Percentiles rank a stretch among this genome's conserved stretches.
Evolutionary conservation across 2,888 invertebrate genomes (phyloP).

Genomic region (Leptopilina syphax): DNA sequence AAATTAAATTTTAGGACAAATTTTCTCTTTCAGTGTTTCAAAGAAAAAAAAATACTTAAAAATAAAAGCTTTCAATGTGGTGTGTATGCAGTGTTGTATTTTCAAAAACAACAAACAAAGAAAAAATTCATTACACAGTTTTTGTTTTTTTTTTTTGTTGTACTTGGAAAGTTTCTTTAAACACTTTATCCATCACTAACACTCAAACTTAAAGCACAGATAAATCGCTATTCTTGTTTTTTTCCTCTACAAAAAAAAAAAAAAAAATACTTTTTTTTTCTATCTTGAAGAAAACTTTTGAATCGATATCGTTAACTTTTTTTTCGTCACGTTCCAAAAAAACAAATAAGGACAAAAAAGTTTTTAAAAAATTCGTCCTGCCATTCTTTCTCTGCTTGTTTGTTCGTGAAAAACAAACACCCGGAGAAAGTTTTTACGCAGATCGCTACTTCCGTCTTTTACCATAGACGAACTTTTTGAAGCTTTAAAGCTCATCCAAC

Average conservation of each 20-base stretch:
- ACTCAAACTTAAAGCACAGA: slow-evolving; percentile 16
- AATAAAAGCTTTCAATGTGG: slow-evolving; percentile 27
- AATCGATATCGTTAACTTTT: slow-evolving; percentile 26
- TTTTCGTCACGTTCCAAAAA: not conserved
- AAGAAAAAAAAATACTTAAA: too few species aligned
- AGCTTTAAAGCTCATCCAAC: slow-evolving; percentile 49
- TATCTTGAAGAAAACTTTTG: slow-evolving; percentile 22
- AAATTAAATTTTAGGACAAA: not conserved
- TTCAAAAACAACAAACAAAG: not conserved
- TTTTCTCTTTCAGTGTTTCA: slow-evolving; percentile 20
- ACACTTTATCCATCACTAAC: slow-evolving; percentile 21
- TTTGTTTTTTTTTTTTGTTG: not conserved
- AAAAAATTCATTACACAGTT: slow-evolving; percentile 7
- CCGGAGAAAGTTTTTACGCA: slow-evolving; percentile 58
- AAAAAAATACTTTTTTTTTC: slow-evolving; percentile 11
- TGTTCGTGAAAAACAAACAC: slow-evolving; percentile 61
- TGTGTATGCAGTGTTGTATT: slow-evolving; percentile 30
- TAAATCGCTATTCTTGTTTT: slow-evolving; percentile 33
- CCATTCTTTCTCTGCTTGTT: slow-evolving; percentile 53
- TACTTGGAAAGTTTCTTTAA: not conserved
- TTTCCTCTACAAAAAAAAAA: not conserved
- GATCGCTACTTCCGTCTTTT: slow-evolving; percentile 44
- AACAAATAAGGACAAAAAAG: slow-evolving; percentile 42
- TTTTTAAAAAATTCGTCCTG: slow-evolving; percentile 47
- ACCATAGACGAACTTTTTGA: slow-evolving; percentile 44